These are phyloP conservation scores for Mimas tiliae DNA, from an alignment of 2,888 invertebrate species.

Conservation along the genomic window DNA sequence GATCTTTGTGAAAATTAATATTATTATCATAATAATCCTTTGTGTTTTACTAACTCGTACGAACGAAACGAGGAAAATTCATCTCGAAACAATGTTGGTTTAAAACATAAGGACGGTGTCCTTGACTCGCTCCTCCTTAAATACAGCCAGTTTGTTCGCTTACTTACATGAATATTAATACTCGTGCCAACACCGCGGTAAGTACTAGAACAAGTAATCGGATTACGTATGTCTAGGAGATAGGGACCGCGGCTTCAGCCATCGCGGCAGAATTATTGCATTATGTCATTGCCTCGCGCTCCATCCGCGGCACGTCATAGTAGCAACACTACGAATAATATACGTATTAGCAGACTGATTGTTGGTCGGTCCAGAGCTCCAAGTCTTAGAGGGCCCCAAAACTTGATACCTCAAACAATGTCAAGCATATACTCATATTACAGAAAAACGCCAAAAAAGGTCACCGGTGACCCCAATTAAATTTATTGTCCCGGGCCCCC, in stretches of 20 bases:
- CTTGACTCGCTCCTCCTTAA: conserved; percentile 1
- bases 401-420: too few relatives aligned
- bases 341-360: too few relatives aligned
- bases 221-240: conserved; percentile 32
- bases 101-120: conserved; percentile 12
- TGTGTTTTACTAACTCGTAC: neutral
- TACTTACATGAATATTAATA: conserved; percentile 23
- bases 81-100: conserved; percentile 12
- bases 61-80: neutral
- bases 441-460: too few relatives aligned
- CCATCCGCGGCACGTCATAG: neutral
- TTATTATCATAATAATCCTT: neutral
- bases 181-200: conserved; percentile 14
- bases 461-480: too few relatives aligned
- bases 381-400: too few relatives aligned
- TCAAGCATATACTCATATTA: too few relatives aligned
- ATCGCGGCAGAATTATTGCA: conserved; percentile 31
- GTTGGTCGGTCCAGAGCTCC: too few relatives aligned
- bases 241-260: conserved; percentile 19
- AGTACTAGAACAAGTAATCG: conserved; percentile 31
- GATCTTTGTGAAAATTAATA: too few relatives aligned
- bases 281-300: neutral
- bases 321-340: neutral
- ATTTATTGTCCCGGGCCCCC: too few relatives aligned
- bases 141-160: conserved; percentile 19